These are phyloP conservation scores for Trypoxylus dichotomus DNA, from an alignment of 1,140 invertebrate species.

Conservation along the genomic window DNA sequence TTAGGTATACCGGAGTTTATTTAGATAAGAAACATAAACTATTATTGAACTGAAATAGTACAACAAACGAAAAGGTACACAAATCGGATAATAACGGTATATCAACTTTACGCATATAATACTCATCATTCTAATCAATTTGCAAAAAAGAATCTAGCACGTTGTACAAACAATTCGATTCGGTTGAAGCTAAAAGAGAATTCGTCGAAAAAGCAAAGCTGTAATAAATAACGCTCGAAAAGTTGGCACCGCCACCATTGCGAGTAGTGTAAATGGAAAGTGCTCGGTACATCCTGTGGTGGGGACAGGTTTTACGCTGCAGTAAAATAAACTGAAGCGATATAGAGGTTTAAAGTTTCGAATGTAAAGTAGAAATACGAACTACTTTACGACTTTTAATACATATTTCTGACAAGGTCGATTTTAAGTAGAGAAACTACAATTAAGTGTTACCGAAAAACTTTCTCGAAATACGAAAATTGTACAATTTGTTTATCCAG, in stretches of 20 bases:
- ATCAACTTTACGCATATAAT: background rate
- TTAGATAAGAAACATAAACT: too few species aligned
- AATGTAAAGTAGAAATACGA: too few species aligned
- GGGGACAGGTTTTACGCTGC: background rate
- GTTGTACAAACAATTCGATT: background rate
- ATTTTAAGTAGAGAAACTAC: too few species aligned
- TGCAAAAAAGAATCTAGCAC: background rate
- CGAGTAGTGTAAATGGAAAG: background rate
- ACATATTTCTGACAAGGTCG: too few species aligned
- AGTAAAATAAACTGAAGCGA: background rate
- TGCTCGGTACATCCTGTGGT: background rate
- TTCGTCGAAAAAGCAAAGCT: constrained; percentile 8
- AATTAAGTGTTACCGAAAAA: too few species aligned
- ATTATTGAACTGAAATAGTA: too few species aligned
- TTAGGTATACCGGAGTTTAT: too few species aligned
- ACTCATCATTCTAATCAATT: background rate
- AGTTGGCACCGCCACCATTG: background rate
- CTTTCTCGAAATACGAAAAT: too few species aligned
- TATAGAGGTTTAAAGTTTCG: background rate
- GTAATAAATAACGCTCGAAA: constrained; percentile 2
- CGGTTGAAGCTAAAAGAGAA: background rate
- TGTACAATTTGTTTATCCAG: too few species aligned
- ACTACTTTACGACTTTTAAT: too few species aligned
- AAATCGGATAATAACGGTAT: background rate
- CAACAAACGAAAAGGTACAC: background rate